Conservation (phyloP, 2,113 vertebrate genomes). For the Cyprinodon tularosa region DNA sequence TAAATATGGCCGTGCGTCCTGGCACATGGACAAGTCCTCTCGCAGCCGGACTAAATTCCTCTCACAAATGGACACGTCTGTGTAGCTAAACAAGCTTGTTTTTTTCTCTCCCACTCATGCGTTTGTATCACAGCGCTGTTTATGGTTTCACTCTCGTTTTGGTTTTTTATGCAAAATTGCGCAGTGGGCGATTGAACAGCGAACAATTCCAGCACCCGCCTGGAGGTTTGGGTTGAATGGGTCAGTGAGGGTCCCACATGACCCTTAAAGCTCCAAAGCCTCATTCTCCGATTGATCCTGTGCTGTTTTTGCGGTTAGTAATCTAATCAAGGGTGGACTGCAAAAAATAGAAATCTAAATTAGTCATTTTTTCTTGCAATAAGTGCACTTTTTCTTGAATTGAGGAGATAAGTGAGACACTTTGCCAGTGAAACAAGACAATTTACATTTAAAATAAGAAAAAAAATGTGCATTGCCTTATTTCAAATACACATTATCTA, state of each 20-base stretch:
- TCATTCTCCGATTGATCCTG: background rate
- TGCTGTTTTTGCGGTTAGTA: background rate
- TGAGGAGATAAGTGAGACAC: too few species aligned
- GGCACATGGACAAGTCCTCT: background rate
- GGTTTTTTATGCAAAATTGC: background rate
- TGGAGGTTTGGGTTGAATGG: constrained; percentile 18
- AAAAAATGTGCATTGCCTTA: too few species aligned
- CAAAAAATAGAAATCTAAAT: too few species aligned
- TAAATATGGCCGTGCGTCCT: constrained; percentile 11
- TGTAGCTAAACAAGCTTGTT: background rate
- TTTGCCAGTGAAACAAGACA: too few species aligned
- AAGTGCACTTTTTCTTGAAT: too few species aligned
- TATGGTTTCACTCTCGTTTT: background rate
- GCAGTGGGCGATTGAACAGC: background rate
- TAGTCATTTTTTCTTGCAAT: too few species aligned
- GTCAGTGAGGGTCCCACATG: background rate
- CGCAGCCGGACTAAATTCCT: background rate
- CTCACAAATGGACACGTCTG: background rate
- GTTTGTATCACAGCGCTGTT: background rate
- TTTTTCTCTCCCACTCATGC: background rate
- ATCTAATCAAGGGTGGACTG: background rate
- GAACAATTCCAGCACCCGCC: background rate
- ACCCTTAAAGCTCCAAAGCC: constrained; percentile 4
- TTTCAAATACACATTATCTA: too few species aligned
- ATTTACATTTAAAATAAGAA: too few species aligned